Conservation (phyloP, 2,888 invertebrate genomes). For the Epiblema foenella region DNA sequence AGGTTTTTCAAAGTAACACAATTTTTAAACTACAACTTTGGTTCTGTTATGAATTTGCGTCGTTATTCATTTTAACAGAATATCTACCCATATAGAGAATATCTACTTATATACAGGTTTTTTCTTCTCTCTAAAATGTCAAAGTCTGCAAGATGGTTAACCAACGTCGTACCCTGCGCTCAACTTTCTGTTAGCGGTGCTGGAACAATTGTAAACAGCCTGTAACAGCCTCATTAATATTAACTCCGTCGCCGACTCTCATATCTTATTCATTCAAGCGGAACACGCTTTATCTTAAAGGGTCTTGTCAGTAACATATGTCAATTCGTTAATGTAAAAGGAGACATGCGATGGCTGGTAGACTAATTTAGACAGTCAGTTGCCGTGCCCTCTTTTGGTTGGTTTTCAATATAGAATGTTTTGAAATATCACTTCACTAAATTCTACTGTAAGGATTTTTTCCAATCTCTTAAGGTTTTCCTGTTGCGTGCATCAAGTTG, state of each 20-base stretch:
- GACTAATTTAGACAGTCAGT: conserved; percentile 13
- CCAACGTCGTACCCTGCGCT: conserved; percentile 10
- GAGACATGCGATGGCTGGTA: conserved; percentile 19
- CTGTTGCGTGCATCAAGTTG: too few relatives aligned
- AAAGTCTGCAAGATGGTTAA: not conserved
- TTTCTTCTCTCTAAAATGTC: not conserved
- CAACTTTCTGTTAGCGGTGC: conserved; percentile 22
- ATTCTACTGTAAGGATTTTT: too few relatives aligned
- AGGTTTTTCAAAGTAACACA: too few relatives aligned
- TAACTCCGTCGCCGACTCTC: conserved; percentile 51
- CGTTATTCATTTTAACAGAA: too few relatives aligned
- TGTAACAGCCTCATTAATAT: conserved; percentile 57
- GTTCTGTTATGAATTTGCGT: too few relatives aligned
- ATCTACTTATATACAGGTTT: too few relatives aligned
- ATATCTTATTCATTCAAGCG: conserved; percentile 56
- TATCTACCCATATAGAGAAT: too few relatives aligned
- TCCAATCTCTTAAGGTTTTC: too few relatives aligned
- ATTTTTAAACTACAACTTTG: too few relatives aligned
- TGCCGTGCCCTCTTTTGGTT: not conserved
- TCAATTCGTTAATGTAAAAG: conserved; percentile 38
- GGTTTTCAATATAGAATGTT: too few relatives aligned
- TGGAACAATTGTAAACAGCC: conserved; percentile 54
- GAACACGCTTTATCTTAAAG: conserved; percentile 53
- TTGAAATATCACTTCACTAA: too few relatives aligned
- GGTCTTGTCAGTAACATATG: conserved; percentile 45